These are phyloP conservation scores for Phyllopteryx taeniolatus DNA, from an alignment of 2,113 vertebrate genomes.

Conservation along the genomic window DNA sequence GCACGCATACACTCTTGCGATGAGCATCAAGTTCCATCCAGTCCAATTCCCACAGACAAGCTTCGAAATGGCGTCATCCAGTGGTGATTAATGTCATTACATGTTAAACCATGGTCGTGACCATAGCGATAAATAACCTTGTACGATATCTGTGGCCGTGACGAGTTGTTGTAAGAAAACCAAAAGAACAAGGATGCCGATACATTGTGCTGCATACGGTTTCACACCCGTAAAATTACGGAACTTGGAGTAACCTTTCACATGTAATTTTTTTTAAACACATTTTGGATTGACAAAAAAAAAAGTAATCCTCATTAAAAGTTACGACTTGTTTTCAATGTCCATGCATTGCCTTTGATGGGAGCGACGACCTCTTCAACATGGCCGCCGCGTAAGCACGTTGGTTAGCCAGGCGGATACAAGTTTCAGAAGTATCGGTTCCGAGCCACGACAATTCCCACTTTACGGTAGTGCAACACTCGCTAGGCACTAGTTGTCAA, in stretches of 20 bases:
- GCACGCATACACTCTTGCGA: too few species aligned
- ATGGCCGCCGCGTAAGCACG: too few species aligned
- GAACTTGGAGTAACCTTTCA: too few species aligned
- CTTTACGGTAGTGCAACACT: not conserved
- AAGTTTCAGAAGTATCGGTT: not conserved
- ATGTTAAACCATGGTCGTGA: not conserved
- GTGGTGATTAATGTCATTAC: slow-evolving; percentile 20
- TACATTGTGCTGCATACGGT: too few species aligned
- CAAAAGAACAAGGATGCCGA: too few species aligned
- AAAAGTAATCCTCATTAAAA: not conserved
- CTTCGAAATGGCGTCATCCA: slow-evolving; percentile 35
- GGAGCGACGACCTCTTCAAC: too few species aligned
- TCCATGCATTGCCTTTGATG: too few species aligned
- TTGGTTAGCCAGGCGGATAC: not conserved
- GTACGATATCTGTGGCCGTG: too few species aligned
- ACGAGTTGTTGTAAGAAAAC: too few species aligned
- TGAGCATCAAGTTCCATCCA: slow-evolving; percentile 2
- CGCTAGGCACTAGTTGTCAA: not conserved
- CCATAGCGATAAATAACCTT: not conserved
- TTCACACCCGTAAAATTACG: too few species aligned
- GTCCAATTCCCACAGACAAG: not conserved
- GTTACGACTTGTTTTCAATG: too few species aligned
- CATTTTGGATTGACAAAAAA: not conserved
- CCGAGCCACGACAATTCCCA: not conserved
- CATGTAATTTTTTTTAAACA: not conserved